A percentile compares a stretch with the other conserved stretches of the same genome.
phyloP scores from a whole-genome alignment of 2,888 invertebrate species.

The Automeris io region DNA sequence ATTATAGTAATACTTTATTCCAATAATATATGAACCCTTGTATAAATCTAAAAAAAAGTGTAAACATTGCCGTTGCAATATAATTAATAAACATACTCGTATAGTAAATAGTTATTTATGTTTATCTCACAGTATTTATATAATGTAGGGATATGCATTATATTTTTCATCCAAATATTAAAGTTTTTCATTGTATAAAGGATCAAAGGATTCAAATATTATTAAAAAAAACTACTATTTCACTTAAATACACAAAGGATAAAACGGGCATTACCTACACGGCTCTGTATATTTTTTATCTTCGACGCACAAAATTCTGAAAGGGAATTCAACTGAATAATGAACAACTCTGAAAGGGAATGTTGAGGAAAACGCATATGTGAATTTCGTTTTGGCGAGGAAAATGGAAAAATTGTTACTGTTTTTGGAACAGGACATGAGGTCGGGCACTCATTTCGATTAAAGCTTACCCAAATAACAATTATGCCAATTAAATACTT shows the following conservation, averaged over 20 bases:
- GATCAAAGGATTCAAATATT: not conserved
- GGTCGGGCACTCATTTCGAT: constrained; percentile 42
- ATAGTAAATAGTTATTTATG: too few relatives aligned
- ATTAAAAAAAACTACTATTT: constrained; percentile 1
- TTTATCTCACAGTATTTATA: too few relatives aligned
- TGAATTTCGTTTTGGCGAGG: constrained; percentile 42
- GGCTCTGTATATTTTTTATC: constrained; percentile 28
- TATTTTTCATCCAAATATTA: too few relatives aligned
- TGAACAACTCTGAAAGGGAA: constrained; percentile 56
- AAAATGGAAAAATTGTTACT: constrained; percentile 47
- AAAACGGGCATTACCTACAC: not conserved
- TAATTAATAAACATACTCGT: too few relatives aligned
- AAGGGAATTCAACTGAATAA: constrained; percentile 60
- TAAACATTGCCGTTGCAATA: too few relatives aligned
- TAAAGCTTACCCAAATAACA: constrained; percentile 65
- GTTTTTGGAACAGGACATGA: constrained; percentile 43
- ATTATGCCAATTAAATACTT: constrained; percentile 72
- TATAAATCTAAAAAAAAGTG: too few relatives aligned
- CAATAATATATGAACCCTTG: too few relatives aligned
- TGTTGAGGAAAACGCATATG: constrained; percentile 45
- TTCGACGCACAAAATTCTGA: constrained; percentile 37
- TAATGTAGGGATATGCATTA: too few relatives aligned
- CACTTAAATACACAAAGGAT: constrained; percentile 3
- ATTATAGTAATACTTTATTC: too few relatives aligned
- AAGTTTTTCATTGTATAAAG: too few relatives aligned